Conservation (phyloP, 2,797 vertebrate species). For the Glyptemys insculpta region DNA sequence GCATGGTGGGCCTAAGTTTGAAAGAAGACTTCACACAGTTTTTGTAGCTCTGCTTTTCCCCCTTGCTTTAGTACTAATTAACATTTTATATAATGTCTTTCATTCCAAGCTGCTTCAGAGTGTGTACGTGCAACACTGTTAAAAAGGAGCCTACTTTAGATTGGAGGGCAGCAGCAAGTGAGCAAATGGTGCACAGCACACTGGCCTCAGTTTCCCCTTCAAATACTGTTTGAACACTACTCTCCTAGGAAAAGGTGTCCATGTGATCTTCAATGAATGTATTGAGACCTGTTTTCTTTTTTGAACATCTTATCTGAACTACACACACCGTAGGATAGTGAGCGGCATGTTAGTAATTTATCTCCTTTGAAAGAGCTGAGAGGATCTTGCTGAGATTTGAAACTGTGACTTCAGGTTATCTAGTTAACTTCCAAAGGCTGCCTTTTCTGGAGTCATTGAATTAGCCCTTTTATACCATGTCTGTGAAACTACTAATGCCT, state of each 20-base stretch:
- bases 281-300: slow-evolving; percentile 6
- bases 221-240: neutral
- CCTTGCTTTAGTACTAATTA: neutral
- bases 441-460: neutral
- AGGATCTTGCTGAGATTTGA: neutral
- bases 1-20: neutral
- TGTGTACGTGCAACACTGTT: neutral
- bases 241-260: neutral
- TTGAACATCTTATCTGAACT: slow-evolving; percentile 61
- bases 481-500: neutral
- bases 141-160: neutral
- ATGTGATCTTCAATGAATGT: neutral
- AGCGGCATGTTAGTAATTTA: neutral
- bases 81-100: neutral
- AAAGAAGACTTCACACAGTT: neutral
- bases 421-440: neutral
- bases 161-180: neutral
- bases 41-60: neutral
- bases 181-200: neutral
- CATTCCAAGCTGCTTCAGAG: neutral
- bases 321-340: neutral
- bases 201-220: neutral
- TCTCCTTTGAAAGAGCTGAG: neutral
- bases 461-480: neutral
- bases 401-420: neutral